Evolutionary conservation across 2,797 vertebrate genomes (phyloP).

Genomic region (Chromobotia macracanthus): DNA sequence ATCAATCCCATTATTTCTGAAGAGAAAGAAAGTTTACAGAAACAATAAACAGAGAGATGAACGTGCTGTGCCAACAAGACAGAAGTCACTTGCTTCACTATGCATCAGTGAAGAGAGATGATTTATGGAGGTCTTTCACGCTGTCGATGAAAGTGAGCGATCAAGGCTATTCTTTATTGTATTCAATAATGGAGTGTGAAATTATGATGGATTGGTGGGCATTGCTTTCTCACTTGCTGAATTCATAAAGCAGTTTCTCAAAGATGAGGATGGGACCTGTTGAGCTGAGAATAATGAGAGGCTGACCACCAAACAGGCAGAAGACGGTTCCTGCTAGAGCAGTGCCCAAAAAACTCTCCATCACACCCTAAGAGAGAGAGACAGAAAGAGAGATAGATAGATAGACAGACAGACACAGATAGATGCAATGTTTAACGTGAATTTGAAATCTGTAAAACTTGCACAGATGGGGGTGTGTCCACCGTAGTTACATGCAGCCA

Average conservation of each 20-base stretch:
- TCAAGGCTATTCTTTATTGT: conserved; percentile 33
- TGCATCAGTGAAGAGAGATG: conserved; percentile 25
- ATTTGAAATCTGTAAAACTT: no score
- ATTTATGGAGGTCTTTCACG: conserved; percentile 20
- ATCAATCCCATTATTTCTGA: conserved; percentile 88
- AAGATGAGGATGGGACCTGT: conserved; percentile 99
- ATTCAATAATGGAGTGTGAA: conserved; percentile 15
- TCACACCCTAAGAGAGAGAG: conserved; percentile 83
- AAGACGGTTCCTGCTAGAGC: conserved; percentile 91
- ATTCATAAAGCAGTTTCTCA: conserved; percentile 96
- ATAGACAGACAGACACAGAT: no score
- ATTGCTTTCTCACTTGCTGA: conserved; percentile 90
- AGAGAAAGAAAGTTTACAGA: not conserved
- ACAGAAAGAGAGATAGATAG: not conserved
- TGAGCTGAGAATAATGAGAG: conserved; percentile 98
- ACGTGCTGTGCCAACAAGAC: not conserved
- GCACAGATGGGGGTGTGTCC: no score
- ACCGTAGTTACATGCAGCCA: no score
- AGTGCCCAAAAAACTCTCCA: conserved; percentile 97
- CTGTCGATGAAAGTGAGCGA: conserved; percentile 27
- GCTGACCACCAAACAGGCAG: conserved; percentile 92
- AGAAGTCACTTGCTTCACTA: not conserved
- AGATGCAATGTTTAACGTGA: no score
- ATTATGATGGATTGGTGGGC: conserved; percentile 12
- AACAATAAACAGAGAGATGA: conserved; percentile 12